These are phyloP conservation scores for Nephila pilipes DNA, from an alignment of 1,140 invertebrate species.

Conservation along the genomic window DNA sequence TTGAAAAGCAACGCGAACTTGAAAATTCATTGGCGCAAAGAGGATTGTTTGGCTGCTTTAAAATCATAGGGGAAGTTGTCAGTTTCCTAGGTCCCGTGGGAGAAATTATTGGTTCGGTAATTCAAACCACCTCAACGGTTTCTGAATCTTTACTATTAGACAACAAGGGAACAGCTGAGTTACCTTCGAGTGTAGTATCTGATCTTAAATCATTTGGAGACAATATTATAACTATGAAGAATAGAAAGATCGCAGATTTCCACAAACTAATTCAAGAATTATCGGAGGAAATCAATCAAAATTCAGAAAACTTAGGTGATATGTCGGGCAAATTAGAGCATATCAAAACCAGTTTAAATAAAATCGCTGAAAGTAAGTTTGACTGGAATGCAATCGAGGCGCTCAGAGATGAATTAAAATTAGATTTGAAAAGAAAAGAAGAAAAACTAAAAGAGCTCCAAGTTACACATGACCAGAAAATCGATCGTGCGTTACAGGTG, in stretches of 20 bases:
- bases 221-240: not conserved
- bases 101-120: not conserved
- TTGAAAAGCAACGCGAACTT: not conserved
- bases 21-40: not conserved
- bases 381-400: not conserved
- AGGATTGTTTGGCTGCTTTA: not conserved
- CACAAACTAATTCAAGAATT: not conserved
- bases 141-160: conserved; percentile 32
- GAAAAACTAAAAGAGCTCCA: not conserved
- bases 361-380: not conserved
- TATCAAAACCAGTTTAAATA: not conserved
- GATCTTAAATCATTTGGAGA: not conserved
- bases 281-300: not conserved
- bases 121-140: not conserved
- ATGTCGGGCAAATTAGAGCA: not conserved
- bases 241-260: not conserved
- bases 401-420: conserved; percentile 5
- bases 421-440: not conserved
- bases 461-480: not conserved
- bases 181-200: not conserved
- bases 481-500: not conserved
- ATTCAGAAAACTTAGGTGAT: conserved; percentile 12
- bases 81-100: not conserved
- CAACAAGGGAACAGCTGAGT: too few relatives aligned
- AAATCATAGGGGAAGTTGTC: not conserved